A percentile compares a stretch with the other conserved stretches of the same genome.
These are phyloP conservation scores for Cepphus grylle DNA, from an alignment of 2,113 vertebrate species.

Conservation along the genomic window DNA sequence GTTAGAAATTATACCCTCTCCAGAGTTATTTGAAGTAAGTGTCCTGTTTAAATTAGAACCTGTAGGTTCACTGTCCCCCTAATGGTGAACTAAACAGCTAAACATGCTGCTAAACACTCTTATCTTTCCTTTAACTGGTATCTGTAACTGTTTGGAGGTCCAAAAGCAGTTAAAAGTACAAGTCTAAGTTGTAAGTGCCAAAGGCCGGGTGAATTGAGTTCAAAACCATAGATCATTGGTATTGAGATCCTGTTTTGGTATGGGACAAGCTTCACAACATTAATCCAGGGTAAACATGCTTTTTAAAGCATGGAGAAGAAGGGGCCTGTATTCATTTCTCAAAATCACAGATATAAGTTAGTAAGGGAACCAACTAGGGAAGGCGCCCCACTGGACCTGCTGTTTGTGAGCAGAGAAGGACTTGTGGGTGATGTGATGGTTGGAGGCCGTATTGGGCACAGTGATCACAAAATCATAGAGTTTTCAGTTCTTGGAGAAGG, in stretches of 20 bases:
- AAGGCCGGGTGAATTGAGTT: neutral
- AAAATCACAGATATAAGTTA: neutral
- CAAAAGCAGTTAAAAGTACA: neutral
- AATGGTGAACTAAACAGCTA: neutral
- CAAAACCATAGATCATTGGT: neutral
- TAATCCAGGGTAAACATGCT: neutral
- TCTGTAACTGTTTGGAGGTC: neutral
- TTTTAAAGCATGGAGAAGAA: neutral
- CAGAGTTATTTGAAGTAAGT: neutral
- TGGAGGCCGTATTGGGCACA: neutral
- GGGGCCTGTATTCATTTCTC: neutral
- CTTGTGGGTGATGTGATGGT: neutral
- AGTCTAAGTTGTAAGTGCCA: neutral
- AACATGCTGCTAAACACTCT: neutral
- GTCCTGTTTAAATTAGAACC: neutral
- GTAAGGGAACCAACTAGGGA: neutral
- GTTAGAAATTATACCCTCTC: neutral
- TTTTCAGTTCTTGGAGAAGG: neutral
- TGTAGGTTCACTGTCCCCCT: neutral
- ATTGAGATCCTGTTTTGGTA: neutral
- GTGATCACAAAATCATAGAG: neutral
- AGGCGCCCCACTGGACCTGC: neutral
- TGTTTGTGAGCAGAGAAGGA: neutral
- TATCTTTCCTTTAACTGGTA: neutral
- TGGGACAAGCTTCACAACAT: neutral